phyloP scores from a whole-genome alignment of 2,888 invertebrate species.

The Neocrepidodera transversa region DNA sequence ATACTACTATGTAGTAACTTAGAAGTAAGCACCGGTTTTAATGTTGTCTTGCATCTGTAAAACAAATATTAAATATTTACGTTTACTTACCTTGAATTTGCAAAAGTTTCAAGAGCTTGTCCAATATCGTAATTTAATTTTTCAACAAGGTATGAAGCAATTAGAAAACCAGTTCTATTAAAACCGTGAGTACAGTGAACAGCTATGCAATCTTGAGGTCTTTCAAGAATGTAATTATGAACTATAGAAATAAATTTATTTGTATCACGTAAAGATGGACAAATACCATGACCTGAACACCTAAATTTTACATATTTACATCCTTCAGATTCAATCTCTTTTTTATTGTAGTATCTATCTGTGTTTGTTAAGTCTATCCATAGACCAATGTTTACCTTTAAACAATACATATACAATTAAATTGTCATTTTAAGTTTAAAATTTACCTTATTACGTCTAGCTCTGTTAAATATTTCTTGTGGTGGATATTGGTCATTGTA shows the following conservation, averaged over 20 bases:
- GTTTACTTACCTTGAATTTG: slow-evolving; percentile 66
- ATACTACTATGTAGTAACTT: not conserved
- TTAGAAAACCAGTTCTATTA: slow-evolving; percentile 95
- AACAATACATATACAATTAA: slow-evolving; percentile 7
- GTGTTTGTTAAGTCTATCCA: slow-evolving; percentile 99
- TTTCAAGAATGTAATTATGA: slow-evolving; percentile 75
- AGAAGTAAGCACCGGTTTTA: not conserved
- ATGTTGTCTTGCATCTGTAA: not conserved
- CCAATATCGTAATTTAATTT: slow-evolving; percentile 83
- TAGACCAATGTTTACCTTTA: slow-evolving; percentile 83
- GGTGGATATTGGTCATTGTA: slow-evolving; percentile 83
- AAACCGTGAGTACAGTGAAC: slow-evolving; percentile 99
- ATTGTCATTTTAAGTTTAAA: not conserved
- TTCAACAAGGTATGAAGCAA: slow-evolving; percentile 89
- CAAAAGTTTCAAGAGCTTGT: slow-evolving; percentile 81
- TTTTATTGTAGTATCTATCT: slow-evolving; percentile 85
- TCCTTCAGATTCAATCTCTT: slow-evolving; percentile 74
- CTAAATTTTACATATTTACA: slow-evolving; percentile 88
- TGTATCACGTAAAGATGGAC: slow-evolving; percentile 86
- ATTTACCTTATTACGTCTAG: slow-evolving; percentile 77
- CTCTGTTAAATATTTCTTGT: slow-evolving; percentile 82
- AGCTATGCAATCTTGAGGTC: slow-evolving; percentile 80
- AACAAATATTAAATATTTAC: no score
- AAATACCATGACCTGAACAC: slow-evolving; percentile 91
- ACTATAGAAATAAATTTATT: slow-evolving; percentile 82